These are phyloP conservation scores for Xenopus laevis DNA, from an alignment of 2,113 vertebrate genomes.

Conservation along the genomic window DNA sequence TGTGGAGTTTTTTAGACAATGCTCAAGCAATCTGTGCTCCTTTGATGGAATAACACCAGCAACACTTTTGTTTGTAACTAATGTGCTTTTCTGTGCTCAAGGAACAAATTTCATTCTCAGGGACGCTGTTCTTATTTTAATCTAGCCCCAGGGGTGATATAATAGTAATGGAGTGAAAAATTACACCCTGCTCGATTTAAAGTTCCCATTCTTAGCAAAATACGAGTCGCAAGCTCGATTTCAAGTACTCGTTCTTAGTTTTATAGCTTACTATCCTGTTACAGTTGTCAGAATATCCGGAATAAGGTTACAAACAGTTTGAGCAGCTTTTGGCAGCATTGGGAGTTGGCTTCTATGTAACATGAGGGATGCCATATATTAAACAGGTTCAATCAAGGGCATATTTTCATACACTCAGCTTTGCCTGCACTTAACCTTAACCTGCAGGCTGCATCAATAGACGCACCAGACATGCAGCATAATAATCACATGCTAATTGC, in stretches of 20 bases:
- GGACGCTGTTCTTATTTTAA: slow-evolving; percentile 41
- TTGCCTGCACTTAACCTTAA: too few species aligned
- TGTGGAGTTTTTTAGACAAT: background rate
- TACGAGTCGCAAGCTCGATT: too few species aligned
- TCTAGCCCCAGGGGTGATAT: slow-evolving; percentile 36
- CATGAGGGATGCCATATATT: background rate
- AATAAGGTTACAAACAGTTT: slow-evolving; percentile 23
- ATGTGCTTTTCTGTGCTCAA: slow-evolving; percentile 22
- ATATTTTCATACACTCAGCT: too few species aligned
- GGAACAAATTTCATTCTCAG: slow-evolving; percentile 29
- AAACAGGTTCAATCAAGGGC: background rate
- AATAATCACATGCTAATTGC: too few species aligned
- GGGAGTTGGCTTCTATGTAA: slow-evolving; percentile 29
- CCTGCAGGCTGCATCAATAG: too few species aligned
- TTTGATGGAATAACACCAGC: slow-evolving; percentile 6
- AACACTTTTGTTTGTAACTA: slow-evolving; percentile 27
- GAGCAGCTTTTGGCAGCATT: slow-evolving; percentile 24
- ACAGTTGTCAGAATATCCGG: background rate
- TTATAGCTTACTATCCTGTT: slow-evolving; percentile 10
- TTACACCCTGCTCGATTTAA: slow-evolving; percentile 35
- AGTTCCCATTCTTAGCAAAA: background rate
- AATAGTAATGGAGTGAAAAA: slow-evolving; percentile 35
- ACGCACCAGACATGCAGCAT: too few species aligned
- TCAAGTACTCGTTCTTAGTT: slow-evolving; percentile 12
- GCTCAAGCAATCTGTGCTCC: slow-evolving; percentile 9